Percentiles rank a stretch among this genome's conserved stretches.
Evolutionary conservation across 2,113 vertebrate genomes (phyloP).

Genomic region (Saimiri boliviensis): DNA sequence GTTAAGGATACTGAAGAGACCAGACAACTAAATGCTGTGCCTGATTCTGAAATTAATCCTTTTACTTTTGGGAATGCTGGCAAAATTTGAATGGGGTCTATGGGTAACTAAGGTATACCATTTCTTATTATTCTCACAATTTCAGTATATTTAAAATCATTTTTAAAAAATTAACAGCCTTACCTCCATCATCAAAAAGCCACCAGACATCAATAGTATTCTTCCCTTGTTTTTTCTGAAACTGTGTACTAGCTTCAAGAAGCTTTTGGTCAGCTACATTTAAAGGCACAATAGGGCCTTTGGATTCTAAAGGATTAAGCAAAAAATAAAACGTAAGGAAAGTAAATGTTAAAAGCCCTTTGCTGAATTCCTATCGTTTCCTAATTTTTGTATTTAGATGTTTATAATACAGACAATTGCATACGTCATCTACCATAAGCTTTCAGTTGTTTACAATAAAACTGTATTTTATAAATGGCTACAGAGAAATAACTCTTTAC

Average conservation of each 20-base stretch:
- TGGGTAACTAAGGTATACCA: not conserved
- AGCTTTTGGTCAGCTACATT: slow-evolving; percentile 94
- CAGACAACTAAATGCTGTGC: not conserved
- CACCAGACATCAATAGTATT: slow-evolving; percentile 99
- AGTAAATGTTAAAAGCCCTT: not conserved
- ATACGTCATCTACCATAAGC: not conserved
- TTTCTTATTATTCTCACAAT: not conserved
- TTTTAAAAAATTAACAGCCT: slow-evolving; percentile 47
- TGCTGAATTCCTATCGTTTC: slow-evolving; percentile 29
- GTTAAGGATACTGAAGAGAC: not conserved
- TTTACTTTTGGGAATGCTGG: not conserved
- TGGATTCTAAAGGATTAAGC: slow-evolving; percentile 85
- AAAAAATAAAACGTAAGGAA: slow-evolving; percentile 41
- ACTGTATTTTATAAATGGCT: slow-evolving; percentile 27
- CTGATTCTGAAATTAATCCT: not conserved
- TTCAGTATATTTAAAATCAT: slow-evolving; percentile 5
- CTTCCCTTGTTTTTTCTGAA: slow-evolving; percentile 97
- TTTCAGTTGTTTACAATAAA: not conserved
- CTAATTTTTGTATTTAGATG: slow-evolving; percentile 8
- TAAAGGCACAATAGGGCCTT: slow-evolving; percentile 87
- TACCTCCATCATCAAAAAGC: slow-evolving; percentile 99
- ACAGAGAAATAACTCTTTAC: slow-evolving; percentile 21
- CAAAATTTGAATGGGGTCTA: not conserved
- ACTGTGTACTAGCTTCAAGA: slow-evolving; percentile 95
- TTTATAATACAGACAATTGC: not conserved